Percentiles rank a stretch among this genome's conserved stretches.
Conservation (phyloP, 2,888 invertebrate species). For the Anarsia innoxiella region DNA sequence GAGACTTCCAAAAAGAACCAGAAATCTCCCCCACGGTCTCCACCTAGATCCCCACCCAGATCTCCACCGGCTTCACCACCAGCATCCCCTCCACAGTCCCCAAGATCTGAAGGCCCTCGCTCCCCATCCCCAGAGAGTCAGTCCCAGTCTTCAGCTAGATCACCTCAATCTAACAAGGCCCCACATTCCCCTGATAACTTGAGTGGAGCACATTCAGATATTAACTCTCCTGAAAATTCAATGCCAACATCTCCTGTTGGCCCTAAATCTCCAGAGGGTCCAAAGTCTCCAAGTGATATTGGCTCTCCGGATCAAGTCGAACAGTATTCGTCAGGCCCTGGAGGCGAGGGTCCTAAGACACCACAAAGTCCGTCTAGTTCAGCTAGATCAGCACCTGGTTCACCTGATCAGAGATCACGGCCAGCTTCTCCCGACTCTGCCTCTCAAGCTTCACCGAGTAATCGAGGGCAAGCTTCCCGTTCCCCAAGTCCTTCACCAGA, state of each 20-base stretch:
- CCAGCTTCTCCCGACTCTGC: constrained; percentile 39
- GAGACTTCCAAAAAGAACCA: constrained; percentile 52
- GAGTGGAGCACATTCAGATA: constrained; percentile 61
- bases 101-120: constrained; percentile 25
- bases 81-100: constrained; percentile 17
- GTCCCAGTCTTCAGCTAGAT: constrained; percentile 28
- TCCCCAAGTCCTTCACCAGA: constrained; percentile 56
- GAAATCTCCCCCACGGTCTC: constrained; percentile 46
- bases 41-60: constrained; percentile 26
- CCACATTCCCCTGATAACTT: constrained; percentile 54
- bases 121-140: constrained; percentile 37
- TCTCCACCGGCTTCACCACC: constrained; percentile 16
- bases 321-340: constrained; percentile 39
- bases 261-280: constrained; percentile 64
- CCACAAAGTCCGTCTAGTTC: constrained; percentile 52
- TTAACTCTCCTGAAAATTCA: constrained; percentile 66
- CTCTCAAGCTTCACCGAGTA: constrained; percentile 41
- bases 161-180: constrained; percentile 28
- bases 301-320: constrained; percentile 45
- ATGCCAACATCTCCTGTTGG: constrained; percentile 50
- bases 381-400: constrained; percentile 43
- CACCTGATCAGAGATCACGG: constrained; percentile 43
- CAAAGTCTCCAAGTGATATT: constrained; percentile 57
- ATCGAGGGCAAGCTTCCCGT: constrained; percentile 33
- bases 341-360: constrained; percentile 53